Base-by-base conservation (phyloP, 1,140 invertebrate genomes). In the Lysiphlebus fabarum region DNA sequence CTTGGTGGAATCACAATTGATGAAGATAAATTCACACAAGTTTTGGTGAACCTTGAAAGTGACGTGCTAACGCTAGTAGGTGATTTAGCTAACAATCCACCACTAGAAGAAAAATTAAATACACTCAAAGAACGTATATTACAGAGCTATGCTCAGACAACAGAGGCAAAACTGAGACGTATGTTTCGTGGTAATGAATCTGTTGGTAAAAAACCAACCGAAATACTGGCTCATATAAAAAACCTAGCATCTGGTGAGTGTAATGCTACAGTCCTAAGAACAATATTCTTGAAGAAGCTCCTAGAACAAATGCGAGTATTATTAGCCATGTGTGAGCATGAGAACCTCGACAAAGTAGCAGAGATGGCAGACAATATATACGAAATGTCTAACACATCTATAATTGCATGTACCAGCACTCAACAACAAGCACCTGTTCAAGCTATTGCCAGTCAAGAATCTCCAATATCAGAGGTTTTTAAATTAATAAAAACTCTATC, bases 181-280 rank as follows among this genome's bases (percentile, higher is more conserved):
- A 58, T 71, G 12, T 44, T 72, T 1, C 53, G 55, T 7, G 64
- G 65, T 1, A 40, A 70, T 5, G 62, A 65, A 26, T 50, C 71
- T 5, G 66, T 62, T 1, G 62, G 67, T 51, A 60, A 66, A 44
- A 62, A 62, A 11, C 69, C 64, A 14, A 60, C 67, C 0, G 66
- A 70, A 44, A 57, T 74, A 10, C 42, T 74, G 33, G 37, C 62
- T 4, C 48, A 65, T 10, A 67, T 70, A 62, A 14, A 45, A 6
- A 42, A 57, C 7, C 45, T 69, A 26, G 67, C 65, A 0, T 54
- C 45, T 7, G 44, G 17, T 11, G 43, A 43, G 3, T 43, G 64
- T 0, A 6, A 34, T 1, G 69, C 68, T 33, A 51, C 59, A 2
- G 55, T 67, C 0, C 17, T 70, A 10, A 44, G 49, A 2, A 58